Evolutionary conservation across 2,113 vertebrate genomes (phyloP).

Genomic region (Glaucomys volans): DNA sequence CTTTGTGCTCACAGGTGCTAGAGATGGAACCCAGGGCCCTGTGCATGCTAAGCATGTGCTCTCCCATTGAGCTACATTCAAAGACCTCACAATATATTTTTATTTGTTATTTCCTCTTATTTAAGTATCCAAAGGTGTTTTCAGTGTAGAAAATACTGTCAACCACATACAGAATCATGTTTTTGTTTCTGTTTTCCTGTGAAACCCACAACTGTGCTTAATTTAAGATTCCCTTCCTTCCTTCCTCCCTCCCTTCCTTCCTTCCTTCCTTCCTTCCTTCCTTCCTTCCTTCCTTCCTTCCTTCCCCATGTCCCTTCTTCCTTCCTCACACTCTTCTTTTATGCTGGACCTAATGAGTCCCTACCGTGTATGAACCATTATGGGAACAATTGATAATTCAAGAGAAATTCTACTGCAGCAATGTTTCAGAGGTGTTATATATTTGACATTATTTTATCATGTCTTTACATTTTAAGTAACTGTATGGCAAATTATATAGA

Average conservation of each 20-base stretch:
- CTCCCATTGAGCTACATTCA: neutral
- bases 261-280: neutral
- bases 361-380: neutral
- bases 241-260: neutral
- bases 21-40: neutral
- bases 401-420: neutral
- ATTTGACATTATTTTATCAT: neutral
- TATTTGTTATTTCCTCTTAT: neutral
- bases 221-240: neutral
- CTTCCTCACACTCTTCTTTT: neutral
- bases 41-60: neutral
- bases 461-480: neutral
- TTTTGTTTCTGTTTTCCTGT: conserved; percentile 6
- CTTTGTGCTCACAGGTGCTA: neutral
- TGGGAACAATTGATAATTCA: neutral
- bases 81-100: neutral
- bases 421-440: neutral
- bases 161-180: neutral
- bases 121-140: neutral
- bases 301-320: neutral
- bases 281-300: neutral
- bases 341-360: neutral
- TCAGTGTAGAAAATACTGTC: neutral
- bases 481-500: neutral
- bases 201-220: neutral